These are phyloP conservation scores for Chamaea fasciata DNA, from an alignment of 2,113 vertebrate species.

Conservation along the genomic window DNA sequence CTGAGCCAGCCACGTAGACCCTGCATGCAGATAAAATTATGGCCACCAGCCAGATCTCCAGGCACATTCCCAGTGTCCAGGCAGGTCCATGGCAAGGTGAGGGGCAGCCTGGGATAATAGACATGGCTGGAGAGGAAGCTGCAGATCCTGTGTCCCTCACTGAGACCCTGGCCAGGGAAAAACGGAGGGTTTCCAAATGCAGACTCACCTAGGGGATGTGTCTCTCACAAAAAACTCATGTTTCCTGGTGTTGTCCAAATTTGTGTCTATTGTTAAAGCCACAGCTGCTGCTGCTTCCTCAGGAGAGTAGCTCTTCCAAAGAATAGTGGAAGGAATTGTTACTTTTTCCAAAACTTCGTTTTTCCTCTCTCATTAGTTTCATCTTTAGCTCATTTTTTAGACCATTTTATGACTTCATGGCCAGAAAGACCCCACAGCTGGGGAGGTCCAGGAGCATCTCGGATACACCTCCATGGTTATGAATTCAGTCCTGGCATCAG, in stretches of 20 bases:
- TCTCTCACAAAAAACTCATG: background rate
- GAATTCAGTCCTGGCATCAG: background rate
- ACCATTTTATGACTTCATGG: background rate
- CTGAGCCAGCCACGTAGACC: background rate
- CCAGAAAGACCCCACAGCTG: background rate
- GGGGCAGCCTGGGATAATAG: background rate
- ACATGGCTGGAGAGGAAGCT: background rate
- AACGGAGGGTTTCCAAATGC: background rate
- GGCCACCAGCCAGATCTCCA: background rate
- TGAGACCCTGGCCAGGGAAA: background rate
- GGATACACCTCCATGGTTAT: background rate
- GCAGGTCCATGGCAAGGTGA: background rate
- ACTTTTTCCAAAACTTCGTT: background rate
- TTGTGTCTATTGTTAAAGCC: background rate
- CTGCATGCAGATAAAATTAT: background rate
- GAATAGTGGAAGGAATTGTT: background rate
- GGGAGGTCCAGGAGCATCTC: background rate
- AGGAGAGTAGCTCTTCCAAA: background rate
- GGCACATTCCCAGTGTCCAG: background rate
- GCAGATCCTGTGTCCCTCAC: background rate
- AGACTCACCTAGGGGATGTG: background rate
- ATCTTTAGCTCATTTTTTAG: fast-evolving
- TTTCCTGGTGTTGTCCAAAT: background rate
- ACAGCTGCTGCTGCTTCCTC: background rate
- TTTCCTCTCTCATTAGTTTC: background rate